Evolutionary conservation across 2,888 invertebrate species (phyloP), one percentile per base, ranked within the genome.

Genomic region (Gibbula magus): DNA sequence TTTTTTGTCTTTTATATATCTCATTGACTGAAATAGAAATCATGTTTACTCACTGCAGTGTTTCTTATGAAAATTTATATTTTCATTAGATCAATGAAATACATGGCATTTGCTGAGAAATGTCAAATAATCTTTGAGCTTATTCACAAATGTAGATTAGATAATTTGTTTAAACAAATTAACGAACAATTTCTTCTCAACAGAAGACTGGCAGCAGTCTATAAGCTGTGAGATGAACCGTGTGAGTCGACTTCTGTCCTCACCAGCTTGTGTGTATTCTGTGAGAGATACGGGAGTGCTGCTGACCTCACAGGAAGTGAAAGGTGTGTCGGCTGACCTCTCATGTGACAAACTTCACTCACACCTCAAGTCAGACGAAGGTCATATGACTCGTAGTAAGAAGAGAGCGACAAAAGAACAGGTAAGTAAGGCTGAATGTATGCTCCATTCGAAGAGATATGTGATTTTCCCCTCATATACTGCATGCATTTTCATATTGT

Each of bases 331-430:
- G 18, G 81, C 81, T 5, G 80, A 84, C 53, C 52, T 74, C 16
- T 79, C 82, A 1, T 87, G 87, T 81, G 79, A 80, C 70, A 82
- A 80, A 75, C 79, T 89, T 20, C 66, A 80, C 73, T 75, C 79
- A 67, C 76, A 81, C 80, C 78, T 86, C 13, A 67, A 79, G 18
- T 80, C 79, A 20, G 83, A 81, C 8, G 83, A 82, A 67, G 85
- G 82, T 18, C 82, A 82, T 2, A 70, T 45, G 29, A 77, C 39
- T 0, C 81, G 56, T n/a, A 79, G 79, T 78, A 79, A 82, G 20
- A 84, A 78, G 77, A 80, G 54, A 75, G 73, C 76, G 76, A 39
- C 81, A 78, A 76, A 78, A 56, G 76, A 75, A 45, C 61, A 77
- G 75, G 79, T 82, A 39, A 4, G 73, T 53, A 13, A 13, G 5